Evolutionary conservation across 1,140 invertebrate species (phyloP).

Genomic region (Oncopeltus fasciatus): DNA sequence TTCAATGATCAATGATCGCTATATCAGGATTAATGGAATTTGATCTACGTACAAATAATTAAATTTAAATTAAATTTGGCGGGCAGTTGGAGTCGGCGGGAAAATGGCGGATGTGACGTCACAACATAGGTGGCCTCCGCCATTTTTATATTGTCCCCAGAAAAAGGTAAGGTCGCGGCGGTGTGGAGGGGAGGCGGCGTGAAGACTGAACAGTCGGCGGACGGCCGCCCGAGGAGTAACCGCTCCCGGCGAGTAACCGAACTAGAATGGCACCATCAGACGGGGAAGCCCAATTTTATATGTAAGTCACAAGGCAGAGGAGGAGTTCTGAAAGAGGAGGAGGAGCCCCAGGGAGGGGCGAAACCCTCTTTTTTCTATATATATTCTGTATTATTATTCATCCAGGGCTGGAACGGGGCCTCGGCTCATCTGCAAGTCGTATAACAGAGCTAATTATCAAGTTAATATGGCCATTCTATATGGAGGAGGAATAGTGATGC

Average conservation of each 20-base stretch:
- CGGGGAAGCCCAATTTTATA: conserved; percentile 27
- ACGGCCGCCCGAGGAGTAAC: neutral
- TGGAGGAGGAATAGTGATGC: conserved; percentile 34
- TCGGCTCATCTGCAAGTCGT: conserved; percentile 71
- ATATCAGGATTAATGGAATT: no score
- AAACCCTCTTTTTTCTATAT: conserved; percentile 26
- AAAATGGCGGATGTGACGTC: conserved; percentile 1
- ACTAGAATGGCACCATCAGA: conserved; percentile 26
- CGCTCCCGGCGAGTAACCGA: conserved; percentile 15
- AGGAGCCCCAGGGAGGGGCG: conserved; percentile 14
- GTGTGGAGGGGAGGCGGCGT: neutral
- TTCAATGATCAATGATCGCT: no score
- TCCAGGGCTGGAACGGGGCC: conserved; percentile 18
- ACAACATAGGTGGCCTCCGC: neutral
- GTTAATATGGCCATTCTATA: conserved; percentile 67
- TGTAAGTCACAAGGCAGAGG: conserved; percentile 26
- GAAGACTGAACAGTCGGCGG: neutral
- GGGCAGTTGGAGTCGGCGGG: neutral
- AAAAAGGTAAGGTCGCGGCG: neutral
- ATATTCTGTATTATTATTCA: conserved; percentile 28
- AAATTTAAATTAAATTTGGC: neutral
- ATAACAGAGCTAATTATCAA: conserved; percentile 80
- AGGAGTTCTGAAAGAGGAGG: conserved; percentile 15
- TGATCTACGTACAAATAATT: no score
- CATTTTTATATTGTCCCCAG: neutral